These are phyloP conservation scores for Pachydiplax longipennis DNA, from an alignment of 2,888 invertebrate species.

Conservation along the genomic window DNA sequence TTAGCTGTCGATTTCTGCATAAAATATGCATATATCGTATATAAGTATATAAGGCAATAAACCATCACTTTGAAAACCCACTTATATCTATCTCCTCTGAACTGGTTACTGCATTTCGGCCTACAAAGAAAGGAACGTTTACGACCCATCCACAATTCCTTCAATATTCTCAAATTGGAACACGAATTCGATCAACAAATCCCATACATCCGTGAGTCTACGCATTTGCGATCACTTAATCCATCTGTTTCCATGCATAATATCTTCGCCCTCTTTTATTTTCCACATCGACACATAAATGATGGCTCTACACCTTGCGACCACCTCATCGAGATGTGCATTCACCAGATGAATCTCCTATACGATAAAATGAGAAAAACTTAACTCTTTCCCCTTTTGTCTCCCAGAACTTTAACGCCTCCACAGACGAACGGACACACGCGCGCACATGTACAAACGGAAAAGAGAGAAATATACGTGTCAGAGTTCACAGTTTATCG, in stretches of 20 bases:
- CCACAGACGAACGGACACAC: background rate
- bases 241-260: background rate
- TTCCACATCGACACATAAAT: background rate
- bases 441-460: background rate
- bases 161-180: too few relatives aligned
- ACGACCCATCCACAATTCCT: too few relatives aligned
- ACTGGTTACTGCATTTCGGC: too few relatives aligned
- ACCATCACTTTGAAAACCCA: too few relatives aligned
- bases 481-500: background rate
- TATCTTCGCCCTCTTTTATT: background rate
- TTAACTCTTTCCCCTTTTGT: background rate
- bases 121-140: too few relatives aligned
- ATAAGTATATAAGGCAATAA: too few relatives aligned
- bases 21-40: too few relatives aligned
- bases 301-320: background rate
- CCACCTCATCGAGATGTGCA: background rate
- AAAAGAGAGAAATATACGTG: background rate
- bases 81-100: too few relatives aligned
- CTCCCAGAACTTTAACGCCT: background rate
- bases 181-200: too few relatives aligned
- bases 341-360: background rate
- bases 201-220: too few relatives aligned
- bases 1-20: too few relatives aligned
- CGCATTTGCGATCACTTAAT: background rate
- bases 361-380: background rate